Percentiles rank a stretch among this genome's conserved stretches.
Conservation (phyloP, 2,888 invertebrate species). For the Phengaris alcon region DNA sequence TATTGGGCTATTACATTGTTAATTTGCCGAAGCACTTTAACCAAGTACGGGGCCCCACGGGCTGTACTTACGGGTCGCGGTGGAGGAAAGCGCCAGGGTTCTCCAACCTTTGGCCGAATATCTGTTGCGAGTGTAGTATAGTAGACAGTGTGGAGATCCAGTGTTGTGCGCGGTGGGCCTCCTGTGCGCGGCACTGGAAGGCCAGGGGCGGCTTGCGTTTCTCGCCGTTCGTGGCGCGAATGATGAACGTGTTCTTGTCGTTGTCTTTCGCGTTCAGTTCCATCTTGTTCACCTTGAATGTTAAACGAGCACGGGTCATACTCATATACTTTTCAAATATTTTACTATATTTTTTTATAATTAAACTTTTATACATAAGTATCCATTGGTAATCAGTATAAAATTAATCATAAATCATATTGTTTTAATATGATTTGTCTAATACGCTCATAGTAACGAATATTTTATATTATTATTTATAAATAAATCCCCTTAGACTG, state of each 20-base stretch:
- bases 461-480: not conserved
- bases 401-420: not conserved
- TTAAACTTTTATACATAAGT: too few species aligned
- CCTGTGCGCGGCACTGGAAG: constrained; percentile 88
- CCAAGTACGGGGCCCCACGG: constrained; percentile 13
- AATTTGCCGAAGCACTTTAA: constrained; percentile 26
- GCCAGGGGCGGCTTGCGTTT: constrained; percentile 86
- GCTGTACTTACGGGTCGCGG: constrained; percentile 63
- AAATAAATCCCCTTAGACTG: not conserved
- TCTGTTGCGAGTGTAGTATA: constrained; percentile 95
- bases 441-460: too few species aligned
- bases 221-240: constrained; percentile 87
- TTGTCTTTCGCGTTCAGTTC: constrained; percentile 81
- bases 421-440: not conserved
- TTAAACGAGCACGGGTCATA: not conserved
- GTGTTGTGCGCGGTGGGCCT: constrained; percentile 84
- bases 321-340: not conserved
- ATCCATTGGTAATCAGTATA: too few species aligned
- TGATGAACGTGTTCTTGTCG: constrained; percentile 55
- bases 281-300: constrained; percentile 96
- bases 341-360: not conserved
- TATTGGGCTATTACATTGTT: constrained; percentile 9
- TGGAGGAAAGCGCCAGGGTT: constrained; percentile 86
- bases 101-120: constrained; percentile 96
- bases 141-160: constrained; percentile 92